phyloP scores from a whole-genome alignment of 2,113 vertebrate species.

The Zingel zingel region DNA sequence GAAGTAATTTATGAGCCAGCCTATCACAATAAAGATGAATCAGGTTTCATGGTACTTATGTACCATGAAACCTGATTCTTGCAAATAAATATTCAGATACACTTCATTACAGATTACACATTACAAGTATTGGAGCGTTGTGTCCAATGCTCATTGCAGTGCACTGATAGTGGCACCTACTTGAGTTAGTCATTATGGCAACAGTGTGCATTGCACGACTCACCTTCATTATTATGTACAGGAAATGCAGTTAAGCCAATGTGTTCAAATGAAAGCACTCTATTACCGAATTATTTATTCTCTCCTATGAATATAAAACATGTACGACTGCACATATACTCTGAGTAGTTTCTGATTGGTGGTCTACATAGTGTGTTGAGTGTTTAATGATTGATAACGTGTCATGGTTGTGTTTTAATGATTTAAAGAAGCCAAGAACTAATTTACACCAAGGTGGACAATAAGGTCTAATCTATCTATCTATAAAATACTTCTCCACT shows the following conservation, averaged over 20 bases:
- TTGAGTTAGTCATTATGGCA: not conserved
- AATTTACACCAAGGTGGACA: too few relatives aligned
- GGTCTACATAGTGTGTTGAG: not conserved
- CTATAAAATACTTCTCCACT: too few relatives aligned
- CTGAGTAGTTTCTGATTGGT: not conserved
- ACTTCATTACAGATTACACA: too few relatives aligned
- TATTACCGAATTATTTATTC: not conserved
- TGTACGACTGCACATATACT: not conserved
- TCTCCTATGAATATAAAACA: not conserved
- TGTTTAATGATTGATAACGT: too few relatives aligned
- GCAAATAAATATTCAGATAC: not conserved
- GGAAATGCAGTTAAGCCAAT: not conserved
- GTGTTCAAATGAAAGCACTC: not conserved
- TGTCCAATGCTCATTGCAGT: not conserved
- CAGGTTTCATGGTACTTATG: not conserved
- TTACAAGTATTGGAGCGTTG: not conserved
- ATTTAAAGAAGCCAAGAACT: too few relatives aligned
- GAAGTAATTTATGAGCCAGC: not conserved
- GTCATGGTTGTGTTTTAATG: too few relatives aligned
- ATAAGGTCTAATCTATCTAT: too few relatives aligned
- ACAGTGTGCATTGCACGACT: not conserved
- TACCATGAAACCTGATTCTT: too few relatives aligned
- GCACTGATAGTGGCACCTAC: too few relatives aligned
- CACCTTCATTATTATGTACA: not conserved
- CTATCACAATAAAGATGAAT: not conserved